phyloP scores from a whole-genome alignment of 2,113 vertebrate genomes.

The Brienomyrus longianalis region DNA sequence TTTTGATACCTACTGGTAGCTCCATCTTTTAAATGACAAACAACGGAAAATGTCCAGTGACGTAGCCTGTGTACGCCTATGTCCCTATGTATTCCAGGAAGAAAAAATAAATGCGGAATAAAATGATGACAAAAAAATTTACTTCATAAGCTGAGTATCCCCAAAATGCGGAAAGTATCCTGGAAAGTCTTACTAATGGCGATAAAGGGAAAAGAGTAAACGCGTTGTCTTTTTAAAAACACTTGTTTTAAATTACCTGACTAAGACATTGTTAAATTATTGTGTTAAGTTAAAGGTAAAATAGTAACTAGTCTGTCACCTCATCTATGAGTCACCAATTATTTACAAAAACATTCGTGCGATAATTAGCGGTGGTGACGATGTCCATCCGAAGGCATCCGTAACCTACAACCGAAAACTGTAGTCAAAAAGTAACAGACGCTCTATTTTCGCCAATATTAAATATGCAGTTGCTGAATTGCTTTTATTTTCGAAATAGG shows the following conservation, averaged over 20 bases:
- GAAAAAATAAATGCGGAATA: neutral
- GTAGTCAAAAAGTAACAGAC: neutral
- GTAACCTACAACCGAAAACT: neutral
- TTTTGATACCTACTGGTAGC: neutral
- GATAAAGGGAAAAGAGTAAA: neutral
- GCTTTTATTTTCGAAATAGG: neutral
- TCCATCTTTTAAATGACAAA: neutral
- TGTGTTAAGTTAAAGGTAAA: neutral
- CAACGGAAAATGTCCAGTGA: neutral
- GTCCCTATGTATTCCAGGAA: neutral
- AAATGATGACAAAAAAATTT: neutral
- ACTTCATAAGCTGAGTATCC: neutral
- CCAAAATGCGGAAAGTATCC: neutral
- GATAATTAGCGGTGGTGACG: neutral
- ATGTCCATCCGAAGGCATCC: neutral
- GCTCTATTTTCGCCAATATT: neutral
- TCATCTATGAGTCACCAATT: neutral
- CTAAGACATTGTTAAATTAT: neutral
- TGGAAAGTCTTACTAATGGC: neutral
- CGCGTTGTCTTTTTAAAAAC: neutral
- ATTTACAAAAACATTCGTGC: neutral
- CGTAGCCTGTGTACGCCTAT: neutral
- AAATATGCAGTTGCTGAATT: neutral
- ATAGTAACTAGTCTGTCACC: neutral
- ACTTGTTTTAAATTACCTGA: neutral